Evolutionary conservation across 2,888 invertebrate genomes (phyloP).

Genomic region (Agrochola lota): DNA sequence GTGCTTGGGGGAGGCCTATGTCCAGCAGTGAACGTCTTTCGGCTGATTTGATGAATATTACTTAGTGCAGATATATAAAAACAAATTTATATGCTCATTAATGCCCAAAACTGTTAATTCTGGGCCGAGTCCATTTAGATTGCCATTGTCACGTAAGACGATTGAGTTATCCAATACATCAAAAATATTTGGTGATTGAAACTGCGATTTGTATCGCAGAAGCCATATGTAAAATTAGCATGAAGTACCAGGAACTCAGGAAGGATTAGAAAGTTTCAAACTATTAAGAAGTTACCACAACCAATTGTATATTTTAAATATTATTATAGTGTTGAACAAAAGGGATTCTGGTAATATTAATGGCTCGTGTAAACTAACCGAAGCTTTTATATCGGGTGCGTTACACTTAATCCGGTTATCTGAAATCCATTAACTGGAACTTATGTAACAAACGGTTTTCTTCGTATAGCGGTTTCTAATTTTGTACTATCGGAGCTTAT

Average conservation of each 20-base stretch:
- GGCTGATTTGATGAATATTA: too few species aligned
- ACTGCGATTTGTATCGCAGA: neutral
- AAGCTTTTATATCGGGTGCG: slow-evolving; percentile 33
- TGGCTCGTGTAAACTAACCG: slow-evolving; percentile 13
- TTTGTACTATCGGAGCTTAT: neutral
- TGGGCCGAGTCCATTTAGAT: too few species aligned
- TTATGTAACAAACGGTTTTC: slow-evolving; percentile 27
- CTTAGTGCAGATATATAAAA: neutral
- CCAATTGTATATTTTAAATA: slow-evolving; percentile 3
- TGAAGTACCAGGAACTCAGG: neutral
- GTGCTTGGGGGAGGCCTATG: too few species aligned
- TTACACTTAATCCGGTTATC: slow-evolving; percentile 48
- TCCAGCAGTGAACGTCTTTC: too few species aligned
- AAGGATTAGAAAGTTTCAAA: neutral
- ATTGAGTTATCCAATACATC: neutral
- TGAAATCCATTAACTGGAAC: slow-evolving; percentile 48
- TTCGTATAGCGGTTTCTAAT: slow-evolving; percentile 7
- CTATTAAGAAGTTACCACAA: neutral
- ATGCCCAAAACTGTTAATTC: neutral
- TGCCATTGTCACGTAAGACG: too few species aligned
- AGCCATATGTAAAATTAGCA: neutral
- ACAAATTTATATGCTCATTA: neutral
- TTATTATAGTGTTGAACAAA: slow-evolving; percentile 7
- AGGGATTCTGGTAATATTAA: neutral
- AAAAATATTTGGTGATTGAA: neutral